Conservation (phyloP, 2,888 invertebrate species). For the Melieria crassipennis region DNA sequence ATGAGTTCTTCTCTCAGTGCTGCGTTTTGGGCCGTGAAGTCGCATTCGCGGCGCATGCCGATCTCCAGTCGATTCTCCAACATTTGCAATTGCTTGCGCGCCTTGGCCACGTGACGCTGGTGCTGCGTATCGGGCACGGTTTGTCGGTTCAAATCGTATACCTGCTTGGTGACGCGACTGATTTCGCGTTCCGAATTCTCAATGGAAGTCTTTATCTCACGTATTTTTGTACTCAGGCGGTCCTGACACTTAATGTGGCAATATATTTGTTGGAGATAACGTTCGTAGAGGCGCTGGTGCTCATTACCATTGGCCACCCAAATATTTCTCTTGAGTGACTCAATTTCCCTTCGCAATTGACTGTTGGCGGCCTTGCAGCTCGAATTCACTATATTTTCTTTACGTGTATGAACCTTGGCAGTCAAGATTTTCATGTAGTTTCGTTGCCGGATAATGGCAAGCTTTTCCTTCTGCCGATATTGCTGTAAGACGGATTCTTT, state of each 20-base stretch:
- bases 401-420: constrained; percentile 54
- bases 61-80: constrained; percentile 62
- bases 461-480: constrained; percentile 56
- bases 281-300: constrained; percentile 50
- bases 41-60: constrained; percentile 60
- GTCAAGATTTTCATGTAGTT: constrained; percentile 61
- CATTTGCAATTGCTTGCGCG: constrained; percentile 54
- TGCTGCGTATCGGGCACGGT: constrained; percentile 63
- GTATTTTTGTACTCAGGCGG: constrained; percentile 53
- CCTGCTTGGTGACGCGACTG: constrained; percentile 56
- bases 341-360: constrained; percentile 55
- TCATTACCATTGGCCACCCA: constrained; percentile 60
- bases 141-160: constrained; percentile 57
- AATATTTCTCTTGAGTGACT: constrained; percentile 57
- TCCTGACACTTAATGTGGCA: constrained; percentile 62
- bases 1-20: constrained; percentile 56
- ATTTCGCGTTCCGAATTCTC: constrained; percentile 58
- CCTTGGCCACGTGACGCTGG: constrained; percentile 52
- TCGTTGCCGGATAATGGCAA: constrained; percentile 61
- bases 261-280: constrained; percentile 52
- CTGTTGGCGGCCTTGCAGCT: constrained; percentile 57
- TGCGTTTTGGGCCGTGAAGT: constrained; percentile 58
- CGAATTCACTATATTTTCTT: constrained; percentile 57
- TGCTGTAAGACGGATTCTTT: constrained; percentile 38
- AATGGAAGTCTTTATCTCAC: constrained; percentile 55